Conservation (phyloP, 2,797 vertebrate species). For the Acanthiza pusilla region DNA sequence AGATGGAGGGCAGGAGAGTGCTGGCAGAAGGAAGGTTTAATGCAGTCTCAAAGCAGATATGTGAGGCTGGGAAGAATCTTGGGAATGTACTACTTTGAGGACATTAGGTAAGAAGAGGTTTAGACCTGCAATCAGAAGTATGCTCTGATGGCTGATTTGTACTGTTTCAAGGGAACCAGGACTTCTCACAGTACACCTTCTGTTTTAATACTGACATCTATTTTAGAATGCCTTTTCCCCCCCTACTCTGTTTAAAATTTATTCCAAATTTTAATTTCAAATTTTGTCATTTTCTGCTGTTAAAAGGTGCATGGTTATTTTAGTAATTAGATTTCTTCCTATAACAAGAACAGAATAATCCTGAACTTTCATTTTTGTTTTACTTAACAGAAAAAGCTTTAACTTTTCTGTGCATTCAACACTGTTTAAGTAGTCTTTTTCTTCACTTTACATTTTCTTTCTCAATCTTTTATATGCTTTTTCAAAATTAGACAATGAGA, state of each 20-base stretch:
- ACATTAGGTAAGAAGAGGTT: not conserved
- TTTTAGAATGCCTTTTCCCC: accelerated
- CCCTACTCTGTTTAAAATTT: not conserved
- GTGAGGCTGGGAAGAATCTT: not conserved
- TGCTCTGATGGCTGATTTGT: not conserved
- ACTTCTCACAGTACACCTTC: not conserved
- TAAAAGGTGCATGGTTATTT: not conserved
- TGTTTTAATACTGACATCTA: not conserved
- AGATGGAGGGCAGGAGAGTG: not conserved
- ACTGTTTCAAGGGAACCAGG: not conserved
- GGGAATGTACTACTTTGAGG: not conserved
- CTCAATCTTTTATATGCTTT: not conserved
- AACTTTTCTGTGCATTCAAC: not conserved
- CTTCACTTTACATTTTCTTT: not conserved
- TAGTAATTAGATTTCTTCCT: not conserved
- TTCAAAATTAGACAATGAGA: not conserved
- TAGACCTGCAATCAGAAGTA: not conserved
- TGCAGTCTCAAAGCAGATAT: not conserved
- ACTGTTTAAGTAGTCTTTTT: not conserved
- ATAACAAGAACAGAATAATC: not conserved
- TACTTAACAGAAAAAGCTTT: not conserved
- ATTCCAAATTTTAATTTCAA: not conserved
- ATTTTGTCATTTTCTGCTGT: not conserved
- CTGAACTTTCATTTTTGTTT: not conserved
- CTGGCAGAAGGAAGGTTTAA: not conserved